Evolutionary conservation across 2,888 invertebrate genomes (phyloP).

Genomic region (Tipula confusa): DNA sequence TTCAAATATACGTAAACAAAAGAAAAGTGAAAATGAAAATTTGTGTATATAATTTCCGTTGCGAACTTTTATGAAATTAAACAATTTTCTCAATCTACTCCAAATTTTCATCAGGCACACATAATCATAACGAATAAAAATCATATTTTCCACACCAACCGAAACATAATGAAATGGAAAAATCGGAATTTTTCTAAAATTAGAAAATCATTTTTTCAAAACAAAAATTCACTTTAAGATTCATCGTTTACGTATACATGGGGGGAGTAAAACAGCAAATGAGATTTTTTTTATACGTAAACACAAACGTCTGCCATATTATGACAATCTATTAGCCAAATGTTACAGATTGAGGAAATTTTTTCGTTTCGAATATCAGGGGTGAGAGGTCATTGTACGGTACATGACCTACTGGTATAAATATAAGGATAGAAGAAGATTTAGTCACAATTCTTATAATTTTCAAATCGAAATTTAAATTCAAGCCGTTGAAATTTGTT

Average conservation of each 20-base stretch:
- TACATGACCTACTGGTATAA: neutral
- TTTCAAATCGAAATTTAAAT: neutral
- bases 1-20: neutral
- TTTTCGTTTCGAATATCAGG: neutral
- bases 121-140: neutral
- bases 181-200: neutral
- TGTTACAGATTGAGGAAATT: conserved; percentile 25
- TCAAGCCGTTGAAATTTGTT: neutral
- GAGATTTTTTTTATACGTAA: neutral
- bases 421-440: neutral
- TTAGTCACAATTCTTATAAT: neutral
- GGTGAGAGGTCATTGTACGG: neutral
- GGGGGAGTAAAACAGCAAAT: neutral
- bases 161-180: neutral
- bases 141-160: neutral
- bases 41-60: neutral
- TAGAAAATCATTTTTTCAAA: neutral
- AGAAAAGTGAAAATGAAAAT: neutral
- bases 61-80: neutral
- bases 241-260: neutral
- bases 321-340: neutral
- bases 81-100: conserved; percentile 25
- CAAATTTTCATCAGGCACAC: neutral
- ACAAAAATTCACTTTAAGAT: neutral
- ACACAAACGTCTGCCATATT: neutral